Base-by-base conservation (phyloP, 2,113 vertebrate species). In the Microcebus griseorufus region DNA sequence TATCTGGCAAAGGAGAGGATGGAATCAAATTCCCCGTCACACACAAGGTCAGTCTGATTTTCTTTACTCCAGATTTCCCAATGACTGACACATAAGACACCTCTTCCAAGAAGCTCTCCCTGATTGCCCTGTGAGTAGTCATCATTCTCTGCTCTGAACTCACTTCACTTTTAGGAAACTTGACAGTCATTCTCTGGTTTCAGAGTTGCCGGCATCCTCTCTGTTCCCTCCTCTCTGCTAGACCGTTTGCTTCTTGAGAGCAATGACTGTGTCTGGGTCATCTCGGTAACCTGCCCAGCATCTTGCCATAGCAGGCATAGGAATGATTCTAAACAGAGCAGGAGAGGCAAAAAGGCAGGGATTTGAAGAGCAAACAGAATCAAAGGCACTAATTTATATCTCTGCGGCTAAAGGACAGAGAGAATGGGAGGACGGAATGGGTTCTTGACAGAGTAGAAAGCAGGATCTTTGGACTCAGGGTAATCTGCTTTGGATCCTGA, bases 401-500 rank as follows among this genome's bases (percentile, higher is more conserved):
- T 96, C 37, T 29, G 8, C 9, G 23, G 64, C 14, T 75, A 51
- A 88, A 76, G 64, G 27, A 90, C 69, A 86, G 0, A 1, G 39
- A 0, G 1, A 96, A 65, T 51, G 79, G 87, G 73, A 97, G 94
- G 92, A 90, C 14, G 92, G 82, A 45, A 25, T 16, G 10, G 53
- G 25, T 64, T 82, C 60, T 42, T 48, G 9, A 34, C 39, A 5
- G 5, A 60, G 22, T 10, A 78, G 73, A 70, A 94, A 86, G 17
- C 72, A 84, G 29, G 34, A 8, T 75, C 58, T 97, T 80, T 65
- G 87, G 27, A 88, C 32, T 81, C 12, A 1, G 60, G 23, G 39
- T 89, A 80, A 82, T 76, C 55, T 95, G 37, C 18, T 86, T 88
- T 65, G 62, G 95, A 67, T 95, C 69, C 39, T 51, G 45, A 96